These are phyloP conservation scores for Anomalospiza imberbis DNA, from an alignment of 2,797 vertebrate species.

Conservation along the genomic window DNA sequence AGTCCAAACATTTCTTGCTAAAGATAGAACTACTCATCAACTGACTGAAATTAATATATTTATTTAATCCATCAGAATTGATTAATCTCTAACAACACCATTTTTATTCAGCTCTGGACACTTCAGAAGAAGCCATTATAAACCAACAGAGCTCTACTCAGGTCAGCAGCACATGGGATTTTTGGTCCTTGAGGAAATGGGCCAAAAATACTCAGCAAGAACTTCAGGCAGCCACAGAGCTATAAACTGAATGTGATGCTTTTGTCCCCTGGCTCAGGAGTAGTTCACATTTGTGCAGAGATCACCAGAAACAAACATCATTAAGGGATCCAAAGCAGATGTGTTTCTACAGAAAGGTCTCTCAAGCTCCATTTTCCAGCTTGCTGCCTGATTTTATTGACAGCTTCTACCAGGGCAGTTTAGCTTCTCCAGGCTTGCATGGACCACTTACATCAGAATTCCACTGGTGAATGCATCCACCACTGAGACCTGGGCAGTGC, in stretches of 20 bases:
- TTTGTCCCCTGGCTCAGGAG: background rate
- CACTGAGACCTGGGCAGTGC: background rate
- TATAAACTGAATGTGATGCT: background rate
- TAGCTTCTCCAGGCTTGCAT: background rate
- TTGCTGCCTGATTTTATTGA: background rate
- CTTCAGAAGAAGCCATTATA: background rate
- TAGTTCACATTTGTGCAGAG: background rate
- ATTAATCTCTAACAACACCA: background rate
- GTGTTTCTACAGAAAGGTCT: background rate
- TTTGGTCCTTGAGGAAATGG: background rate
- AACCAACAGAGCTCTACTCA: background rate
- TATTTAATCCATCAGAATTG: background rate
- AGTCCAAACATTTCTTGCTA: background rate
- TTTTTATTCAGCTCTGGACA: background rate
- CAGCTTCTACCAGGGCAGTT: background rate
- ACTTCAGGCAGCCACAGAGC: background rate
- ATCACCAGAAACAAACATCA: background rate
- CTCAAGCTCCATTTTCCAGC: background rate
- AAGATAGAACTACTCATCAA: background rate
- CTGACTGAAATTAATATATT: background rate
- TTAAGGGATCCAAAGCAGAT: background rate
- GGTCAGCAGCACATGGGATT: background rate
- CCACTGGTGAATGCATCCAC: background rate
- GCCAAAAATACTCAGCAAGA: background rate
- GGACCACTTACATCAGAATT: background rate